phyloP scores from a whole-genome alignment of 2,888 invertebrate species.

The Hydriomena furcata region DNA sequence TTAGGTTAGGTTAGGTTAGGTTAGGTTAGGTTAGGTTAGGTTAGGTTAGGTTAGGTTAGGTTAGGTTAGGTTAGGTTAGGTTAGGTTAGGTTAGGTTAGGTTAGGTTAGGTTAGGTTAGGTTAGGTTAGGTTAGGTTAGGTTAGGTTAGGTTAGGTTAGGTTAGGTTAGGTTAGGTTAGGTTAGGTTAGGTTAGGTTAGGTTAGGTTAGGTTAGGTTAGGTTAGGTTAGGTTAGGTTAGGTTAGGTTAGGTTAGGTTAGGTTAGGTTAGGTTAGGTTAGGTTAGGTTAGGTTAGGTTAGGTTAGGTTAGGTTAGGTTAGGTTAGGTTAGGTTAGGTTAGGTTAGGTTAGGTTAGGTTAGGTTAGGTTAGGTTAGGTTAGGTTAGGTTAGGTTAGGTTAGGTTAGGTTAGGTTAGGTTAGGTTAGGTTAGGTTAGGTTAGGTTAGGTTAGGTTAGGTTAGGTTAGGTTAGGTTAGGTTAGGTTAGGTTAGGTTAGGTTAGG shows the following conservation, averaged over 20 bases:
- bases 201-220: constrained; percentile 6
- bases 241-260: constrained; percentile 5
- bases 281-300: constrained; percentile 16
- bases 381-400: constrained; percentile 21
- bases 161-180: constrained; percentile 8
- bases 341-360: constrained; percentile 34
- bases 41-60: constrained; percentile 13
- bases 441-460: constrained; percentile 21
- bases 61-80: constrained; percentile 14
- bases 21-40: constrained; percentile 12
- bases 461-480: constrained; percentile 31
- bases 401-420: constrained; percentile 13
- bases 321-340: constrained; percentile 29
- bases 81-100: constrained; percentile 20
- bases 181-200: neutral
- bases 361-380: constrained; percentile 32
- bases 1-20: constrained; percentile 17
- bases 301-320: constrained; percentile 20
- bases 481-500: constrained; percentile 29
- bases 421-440: constrained; percentile 28
- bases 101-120: constrained; percentile 8
- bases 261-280: constrained; percentile 6
- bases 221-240: constrained; percentile 10
- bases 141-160: neutral
- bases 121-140: constrained; percentile 19